A percentile compares a stretch with the other conserved stretches of the same genome.
These are phyloP conservation scores for Pyrgilauda ruficollis DNA, from an alignment of 2,113 vertebrate species.

Conservation along the genomic window DNA sequence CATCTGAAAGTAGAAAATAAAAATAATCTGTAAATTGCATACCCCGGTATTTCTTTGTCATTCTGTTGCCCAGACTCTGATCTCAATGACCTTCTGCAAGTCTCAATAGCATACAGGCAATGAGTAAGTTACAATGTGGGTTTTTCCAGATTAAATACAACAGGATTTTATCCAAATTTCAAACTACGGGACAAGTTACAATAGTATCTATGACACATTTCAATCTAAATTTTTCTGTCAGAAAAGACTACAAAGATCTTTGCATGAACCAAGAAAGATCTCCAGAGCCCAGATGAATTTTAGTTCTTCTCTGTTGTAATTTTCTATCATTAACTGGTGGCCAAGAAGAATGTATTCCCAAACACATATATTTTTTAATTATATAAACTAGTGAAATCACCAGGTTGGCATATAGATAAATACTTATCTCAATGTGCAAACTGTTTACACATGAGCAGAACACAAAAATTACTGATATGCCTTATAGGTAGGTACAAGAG, in stretches of 20 bases:
- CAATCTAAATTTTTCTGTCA: not conserved
- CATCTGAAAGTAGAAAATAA: not conserved
- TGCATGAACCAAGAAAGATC: not conserved
- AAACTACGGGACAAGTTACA: not conserved
- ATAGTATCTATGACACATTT: not conserved
- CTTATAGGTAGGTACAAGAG: not conserved
- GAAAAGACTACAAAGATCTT: not conserved
- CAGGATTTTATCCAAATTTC: not conserved
- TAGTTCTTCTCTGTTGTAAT: not conserved
- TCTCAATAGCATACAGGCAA: not conserved
- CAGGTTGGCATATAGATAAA: not conserved
- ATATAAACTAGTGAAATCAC: not conserved
- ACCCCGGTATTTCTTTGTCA: not conserved
- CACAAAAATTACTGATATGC: not conserved
- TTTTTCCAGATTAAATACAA: not conserved
- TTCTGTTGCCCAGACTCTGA: not conserved
- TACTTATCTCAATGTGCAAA: not conserved
- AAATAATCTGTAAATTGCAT: not conserved
- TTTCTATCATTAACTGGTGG: not conserved
- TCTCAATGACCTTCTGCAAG: not conserved
- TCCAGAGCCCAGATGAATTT: not conserved
- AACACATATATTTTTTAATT: not conserved
- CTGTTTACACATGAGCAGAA: not conserved
- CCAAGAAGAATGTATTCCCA: not conserved
- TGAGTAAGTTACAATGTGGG: not conserved